phyloP scores from a whole-genome alignment of 2,113 vertebrate genomes.

The Gavialis gangeticus region DNA sequence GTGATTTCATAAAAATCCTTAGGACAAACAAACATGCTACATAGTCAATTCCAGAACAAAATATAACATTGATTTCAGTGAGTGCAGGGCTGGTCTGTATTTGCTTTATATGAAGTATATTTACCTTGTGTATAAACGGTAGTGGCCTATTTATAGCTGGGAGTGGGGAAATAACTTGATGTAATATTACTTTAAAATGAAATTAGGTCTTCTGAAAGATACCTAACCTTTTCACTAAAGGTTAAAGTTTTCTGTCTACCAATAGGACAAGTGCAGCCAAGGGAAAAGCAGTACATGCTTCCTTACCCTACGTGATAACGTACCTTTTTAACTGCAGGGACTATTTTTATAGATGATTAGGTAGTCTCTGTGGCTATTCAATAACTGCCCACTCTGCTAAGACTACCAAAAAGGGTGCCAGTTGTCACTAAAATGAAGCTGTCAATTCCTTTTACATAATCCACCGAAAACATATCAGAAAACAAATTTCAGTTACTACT shows the following conservation, averaged over 20 bases:
- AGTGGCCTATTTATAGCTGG: neutral
- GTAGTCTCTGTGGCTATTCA: neutral
- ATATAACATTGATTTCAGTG: neutral
- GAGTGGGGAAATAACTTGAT: fast-evolving
- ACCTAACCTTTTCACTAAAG: neutral
- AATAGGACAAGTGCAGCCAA: neutral
- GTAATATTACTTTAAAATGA: neutral
- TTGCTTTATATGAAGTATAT: neutral
- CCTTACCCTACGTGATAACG: neutral
- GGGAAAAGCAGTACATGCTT: neutral
- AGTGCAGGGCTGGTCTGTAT: neutral
- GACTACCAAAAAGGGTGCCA: neutral
- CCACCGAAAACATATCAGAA: neutral
- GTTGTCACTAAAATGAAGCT: neutral
- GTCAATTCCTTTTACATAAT: neutral
- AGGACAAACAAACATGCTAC: neutral
- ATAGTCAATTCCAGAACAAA: neutral
- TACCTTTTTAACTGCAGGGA: neutral
- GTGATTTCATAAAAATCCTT: neutral
- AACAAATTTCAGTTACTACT: neutral
- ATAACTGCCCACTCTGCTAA: neutral
- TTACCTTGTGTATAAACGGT: neutral
- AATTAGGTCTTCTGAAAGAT: neutral
- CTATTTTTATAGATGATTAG: neutral
- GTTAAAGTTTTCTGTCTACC: neutral